These are phyloP conservation scores for Stramonita haemastoma DNA, from an alignment of 2,888 invertebrate species.

Conservation along the genomic window DNA sequence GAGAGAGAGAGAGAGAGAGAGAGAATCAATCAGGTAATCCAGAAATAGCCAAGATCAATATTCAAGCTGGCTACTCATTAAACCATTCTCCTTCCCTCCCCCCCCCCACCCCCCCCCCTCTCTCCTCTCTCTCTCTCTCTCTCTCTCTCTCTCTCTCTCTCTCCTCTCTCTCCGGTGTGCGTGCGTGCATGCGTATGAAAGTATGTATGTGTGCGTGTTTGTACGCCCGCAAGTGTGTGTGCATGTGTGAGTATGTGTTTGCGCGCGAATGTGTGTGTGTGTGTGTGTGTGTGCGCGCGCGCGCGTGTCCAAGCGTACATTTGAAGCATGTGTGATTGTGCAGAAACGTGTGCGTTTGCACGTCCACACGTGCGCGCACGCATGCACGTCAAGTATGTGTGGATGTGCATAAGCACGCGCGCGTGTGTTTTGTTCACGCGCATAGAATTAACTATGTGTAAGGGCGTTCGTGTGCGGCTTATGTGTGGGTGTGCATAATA, in stretches of 20 bases:
- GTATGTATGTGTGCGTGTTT: not conserved
- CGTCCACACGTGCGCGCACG: not conserved
- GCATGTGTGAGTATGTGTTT: not conserved
- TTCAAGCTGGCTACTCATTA: not conserved
- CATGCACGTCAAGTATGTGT: not conserved
- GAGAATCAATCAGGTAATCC: not conserved
- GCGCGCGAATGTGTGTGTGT: not conserved
- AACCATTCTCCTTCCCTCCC: not conserved
- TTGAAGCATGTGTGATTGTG: not conserved
- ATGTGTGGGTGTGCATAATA: not conserved
- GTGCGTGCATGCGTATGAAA: not conserved
- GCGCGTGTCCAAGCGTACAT: not conserved
- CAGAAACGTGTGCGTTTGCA: not conserved
- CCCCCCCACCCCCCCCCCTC: not conserved
- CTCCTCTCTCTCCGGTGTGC: not conserved
- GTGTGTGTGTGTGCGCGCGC: not conserved
- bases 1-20: constrained; percentile 6
- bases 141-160: not conserved
- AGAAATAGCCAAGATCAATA: not conserved
- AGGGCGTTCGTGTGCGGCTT: not conserved
- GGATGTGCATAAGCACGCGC: not conserved
- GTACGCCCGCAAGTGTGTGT: not conserved
- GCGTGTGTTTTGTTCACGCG: not conserved
- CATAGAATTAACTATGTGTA: not conserved
- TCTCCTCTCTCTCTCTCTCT: not conserved